Evolutionary conservation across 1,140 invertebrate genomes (phyloP).

Genomic region (Epicauta chinensis): DNA sequence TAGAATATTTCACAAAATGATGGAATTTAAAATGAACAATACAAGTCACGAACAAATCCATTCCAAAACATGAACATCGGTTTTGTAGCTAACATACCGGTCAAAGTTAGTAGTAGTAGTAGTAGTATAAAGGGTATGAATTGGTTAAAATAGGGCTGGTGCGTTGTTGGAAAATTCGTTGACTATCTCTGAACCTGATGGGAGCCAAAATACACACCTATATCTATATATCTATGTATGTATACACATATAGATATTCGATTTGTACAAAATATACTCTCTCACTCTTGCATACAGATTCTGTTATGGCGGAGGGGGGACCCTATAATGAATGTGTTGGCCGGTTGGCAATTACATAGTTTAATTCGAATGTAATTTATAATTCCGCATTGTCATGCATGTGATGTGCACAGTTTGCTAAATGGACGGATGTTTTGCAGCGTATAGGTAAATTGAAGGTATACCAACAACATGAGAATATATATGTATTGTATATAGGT

Average conservation of each 20-base stretch:
- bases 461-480: constrained; percentile 8
- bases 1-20: constrained; percentile 1
- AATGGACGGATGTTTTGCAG: constrained; percentile 40
- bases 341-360: constrained; percentile 45
- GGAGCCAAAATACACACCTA: constrained; percentile 16
- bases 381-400: constrained; percentile 44
- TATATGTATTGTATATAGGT: constrained; percentile 8
- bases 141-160: too few relatives aligned
- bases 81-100: constrained; percentile 1
- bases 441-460: constrained; percentile 37
- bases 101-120: too few relatives aligned
- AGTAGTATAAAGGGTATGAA: too few relatives aligned
- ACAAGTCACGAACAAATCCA: constrained; percentile 7
- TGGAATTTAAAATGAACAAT: constrained; percentile 14
- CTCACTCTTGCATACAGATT: too few relatives aligned
- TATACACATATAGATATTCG: background rate
- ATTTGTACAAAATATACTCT: constrained; percentile 1
- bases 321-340: constrained; percentile 40
- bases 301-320: background rate
- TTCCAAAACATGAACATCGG: constrained; percentile 9
- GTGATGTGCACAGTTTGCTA: constrained; percentile 42
- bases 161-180: too few relatives aligned
- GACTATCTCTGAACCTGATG: background rate
- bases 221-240: background rate
- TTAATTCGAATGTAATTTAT: constrained; percentile 47